These are phyloP conservation scores for Ganaspis brasiliensis DNA, from an alignment of 2,888 invertebrate genomes.

Conservation along the genomic window DNA sequence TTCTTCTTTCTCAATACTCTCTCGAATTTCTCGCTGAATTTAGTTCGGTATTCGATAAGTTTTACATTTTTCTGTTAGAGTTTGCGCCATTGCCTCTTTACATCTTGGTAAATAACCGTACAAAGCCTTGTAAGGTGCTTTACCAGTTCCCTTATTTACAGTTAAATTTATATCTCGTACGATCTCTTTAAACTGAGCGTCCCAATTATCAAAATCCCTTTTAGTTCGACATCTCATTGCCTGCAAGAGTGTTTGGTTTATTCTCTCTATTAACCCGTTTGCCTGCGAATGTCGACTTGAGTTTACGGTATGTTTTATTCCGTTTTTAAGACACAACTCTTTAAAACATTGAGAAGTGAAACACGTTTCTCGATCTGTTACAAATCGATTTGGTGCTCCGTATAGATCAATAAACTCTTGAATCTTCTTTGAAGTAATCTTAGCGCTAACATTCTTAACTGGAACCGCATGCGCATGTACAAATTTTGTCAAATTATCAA, in stretches of 20 bases:
- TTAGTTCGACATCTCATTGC: constrained; percentile 24
- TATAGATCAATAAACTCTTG: constrained; percentile 49
- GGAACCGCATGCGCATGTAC: constrained; percentile 52
- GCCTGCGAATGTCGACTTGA: constrained; percentile 56
- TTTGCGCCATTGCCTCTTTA: constrained; percentile 30
- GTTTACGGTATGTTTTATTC: constrained; percentile 52
- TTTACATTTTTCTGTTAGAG: constrained; percentile 43
- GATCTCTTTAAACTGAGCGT: constrained; percentile 32
- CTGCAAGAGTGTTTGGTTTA: constrained; percentile 50
- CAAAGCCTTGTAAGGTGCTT: constrained; percentile 44
- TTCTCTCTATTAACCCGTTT: constrained; percentile 50
- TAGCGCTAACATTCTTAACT: constrained; percentile 46
- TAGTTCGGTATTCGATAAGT: constrained; percentile 6
- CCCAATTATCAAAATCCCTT: constrained; percentile 21
- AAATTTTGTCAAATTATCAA: constrained; percentile 59
- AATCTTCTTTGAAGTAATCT: constrained; percentile 32
- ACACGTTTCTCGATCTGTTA: constrained; percentile 53
- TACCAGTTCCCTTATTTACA: constrained; percentile 37
- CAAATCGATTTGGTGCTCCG: constrained; percentile 52
- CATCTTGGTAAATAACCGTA: constrained; percentile 50
- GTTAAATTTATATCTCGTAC: constrained; percentile 45
- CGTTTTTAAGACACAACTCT: constrained; percentile 52
- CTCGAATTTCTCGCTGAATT: background rate
- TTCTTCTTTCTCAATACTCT: background rate
- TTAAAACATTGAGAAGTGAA: constrained; percentile 55